These are phyloP conservation scores for Thera britannica DNA, from an alignment of 2,888 invertebrate genomes.

Conservation along the genomic window DNA sequence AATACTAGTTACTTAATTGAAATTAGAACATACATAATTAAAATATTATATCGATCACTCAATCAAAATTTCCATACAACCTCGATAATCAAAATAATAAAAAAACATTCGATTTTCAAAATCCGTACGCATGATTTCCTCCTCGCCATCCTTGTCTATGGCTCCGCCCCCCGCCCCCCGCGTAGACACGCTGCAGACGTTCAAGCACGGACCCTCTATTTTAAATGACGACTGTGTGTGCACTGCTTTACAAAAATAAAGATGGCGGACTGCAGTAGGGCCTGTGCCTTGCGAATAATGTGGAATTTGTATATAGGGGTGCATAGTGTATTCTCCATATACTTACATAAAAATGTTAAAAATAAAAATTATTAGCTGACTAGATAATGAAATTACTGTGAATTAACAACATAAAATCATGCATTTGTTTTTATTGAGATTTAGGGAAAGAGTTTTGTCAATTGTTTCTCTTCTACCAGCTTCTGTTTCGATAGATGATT, in stretches of 20 bases:
- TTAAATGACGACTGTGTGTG: conserved; percentile 64
- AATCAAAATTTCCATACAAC: background rate
- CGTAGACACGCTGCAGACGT: conserved; percentile 56
- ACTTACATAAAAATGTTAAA: background rate
- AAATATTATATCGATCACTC: background rate
- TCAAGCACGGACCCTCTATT: conserved; percentile 52
- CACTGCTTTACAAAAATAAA: conserved; percentile 78
- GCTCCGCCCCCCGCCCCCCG: conserved; percentile 65
- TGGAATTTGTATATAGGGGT: conserved; percentile 39
- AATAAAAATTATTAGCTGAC: background rate
- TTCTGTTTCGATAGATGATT: no score
- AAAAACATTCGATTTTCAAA: conserved; percentile 36
- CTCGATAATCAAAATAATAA: conserved; percentile 11
- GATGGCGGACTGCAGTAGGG: conserved; percentile 69
- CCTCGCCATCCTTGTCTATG: conserved; percentile 63
- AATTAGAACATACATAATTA: no score
- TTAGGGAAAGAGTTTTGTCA: no score
- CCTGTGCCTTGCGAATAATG: conserved; percentile 38
- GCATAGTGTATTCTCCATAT: conserved; percentile 23
- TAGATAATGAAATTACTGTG: background rate
- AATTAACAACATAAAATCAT: background rate
- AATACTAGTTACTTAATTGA: no score
- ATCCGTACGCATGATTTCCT: conserved; percentile 57
- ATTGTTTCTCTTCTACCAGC: no score
- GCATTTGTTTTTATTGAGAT: background rate